These are phyloP conservation scores for Morus bassanus DNA, from an alignment of 2,797 vertebrate species.

Conservation along the genomic window DNA sequence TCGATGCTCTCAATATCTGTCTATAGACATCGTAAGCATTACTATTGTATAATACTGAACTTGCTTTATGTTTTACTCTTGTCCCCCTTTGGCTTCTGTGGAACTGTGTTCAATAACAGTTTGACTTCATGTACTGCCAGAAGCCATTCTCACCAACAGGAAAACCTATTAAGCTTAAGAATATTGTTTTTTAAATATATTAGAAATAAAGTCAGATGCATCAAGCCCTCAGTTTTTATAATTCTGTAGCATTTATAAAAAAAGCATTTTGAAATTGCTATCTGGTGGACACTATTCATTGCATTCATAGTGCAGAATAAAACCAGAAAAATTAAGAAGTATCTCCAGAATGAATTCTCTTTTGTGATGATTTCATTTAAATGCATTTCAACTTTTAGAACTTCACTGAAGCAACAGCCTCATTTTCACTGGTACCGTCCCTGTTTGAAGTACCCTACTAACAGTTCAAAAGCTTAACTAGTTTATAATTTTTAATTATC, in stretches of 20 bases:
- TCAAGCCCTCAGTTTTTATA: background rate
- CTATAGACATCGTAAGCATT: background rate
- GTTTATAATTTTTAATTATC: background rate
- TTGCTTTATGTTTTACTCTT: background rate
- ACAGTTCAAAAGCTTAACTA: background rate
- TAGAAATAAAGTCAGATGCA: background rate
- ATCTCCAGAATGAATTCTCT: background rate
- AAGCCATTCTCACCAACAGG: background rate
- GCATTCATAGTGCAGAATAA: background rate
- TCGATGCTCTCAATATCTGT: background rate
- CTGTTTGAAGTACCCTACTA: background rate
- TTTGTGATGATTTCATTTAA: background rate
- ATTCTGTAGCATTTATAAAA: background rate
- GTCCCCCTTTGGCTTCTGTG: background rate
- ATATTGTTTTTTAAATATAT: background rate
- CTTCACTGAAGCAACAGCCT: background rate
- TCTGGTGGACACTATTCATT: background rate
- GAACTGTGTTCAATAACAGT: background rate
- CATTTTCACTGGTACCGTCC: background rate
- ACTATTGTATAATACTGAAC: background rate
- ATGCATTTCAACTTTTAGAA: background rate
- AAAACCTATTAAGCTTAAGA: background rate
- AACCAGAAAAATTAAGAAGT: background rate
- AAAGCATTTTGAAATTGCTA: background rate
- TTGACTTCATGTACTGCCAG: background rate